Percentiles rank a stretch among this genome's conserved stretches.
phyloP scores from a whole-genome alignment of 1,140 invertebrate genomes.

The Diuraphis noxia region DNA sequence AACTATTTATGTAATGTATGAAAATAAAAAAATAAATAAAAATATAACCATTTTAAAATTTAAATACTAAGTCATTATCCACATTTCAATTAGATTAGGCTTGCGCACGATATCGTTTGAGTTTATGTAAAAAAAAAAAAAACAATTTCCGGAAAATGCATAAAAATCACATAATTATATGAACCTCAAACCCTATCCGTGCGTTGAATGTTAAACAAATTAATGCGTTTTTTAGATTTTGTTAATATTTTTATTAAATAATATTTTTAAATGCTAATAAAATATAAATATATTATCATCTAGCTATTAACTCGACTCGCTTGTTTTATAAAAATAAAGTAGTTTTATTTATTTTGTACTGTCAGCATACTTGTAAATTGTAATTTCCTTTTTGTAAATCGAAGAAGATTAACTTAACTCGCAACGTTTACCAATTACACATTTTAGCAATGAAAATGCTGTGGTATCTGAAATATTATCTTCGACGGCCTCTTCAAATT shows the following conservation, averaged over 20 bases:
- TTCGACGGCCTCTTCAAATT: not conserved
- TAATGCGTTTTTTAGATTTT: not conserved
- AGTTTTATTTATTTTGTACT: not conserved
- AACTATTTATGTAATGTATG: too few relatives aligned
- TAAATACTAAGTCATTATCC: not conserved
- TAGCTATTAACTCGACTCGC: too few relatives aligned
- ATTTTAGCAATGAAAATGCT: not conserved
- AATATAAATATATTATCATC: not conserved
- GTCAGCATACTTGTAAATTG: not conserved
- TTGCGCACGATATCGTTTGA: not conserved
- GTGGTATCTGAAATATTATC: not conserved
- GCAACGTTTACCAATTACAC: too few relatives aligned
- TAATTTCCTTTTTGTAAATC: not conserved
- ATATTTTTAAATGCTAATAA: not conserved
- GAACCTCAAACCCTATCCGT: not conserved
- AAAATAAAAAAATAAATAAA: too few relatives aligned
- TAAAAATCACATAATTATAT: not conserved
- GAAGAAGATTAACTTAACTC: not conserved
- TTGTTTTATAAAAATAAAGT: not conserved
- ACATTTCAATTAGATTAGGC: too few relatives aligned
- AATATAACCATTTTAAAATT: too few relatives aligned
- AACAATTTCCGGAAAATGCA: not conserved
- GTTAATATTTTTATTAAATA: not conserved
- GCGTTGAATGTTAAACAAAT: not conserved
- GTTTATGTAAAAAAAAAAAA: not conserved